Conservation (phyloP, 2,888 invertebrate species). For the Erebia aethiops region DNA sequence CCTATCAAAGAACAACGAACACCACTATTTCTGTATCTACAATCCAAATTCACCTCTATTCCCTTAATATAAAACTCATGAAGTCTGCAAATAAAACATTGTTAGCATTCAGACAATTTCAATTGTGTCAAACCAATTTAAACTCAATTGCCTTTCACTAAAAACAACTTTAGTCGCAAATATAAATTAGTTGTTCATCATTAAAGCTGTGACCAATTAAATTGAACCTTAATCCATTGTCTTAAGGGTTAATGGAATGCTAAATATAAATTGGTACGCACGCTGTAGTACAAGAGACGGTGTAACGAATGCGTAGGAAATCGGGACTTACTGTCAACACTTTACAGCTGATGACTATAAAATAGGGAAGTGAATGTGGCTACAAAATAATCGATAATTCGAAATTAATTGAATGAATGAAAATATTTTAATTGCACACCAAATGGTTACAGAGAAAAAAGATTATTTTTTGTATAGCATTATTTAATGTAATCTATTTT, state of each 20-base stretch:
- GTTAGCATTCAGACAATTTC: constrained; percentile 20
- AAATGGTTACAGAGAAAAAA: too few relatives aligned
- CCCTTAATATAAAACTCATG: not conserved
- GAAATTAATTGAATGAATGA: not conserved
- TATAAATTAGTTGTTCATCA: constrained; percentile 3
- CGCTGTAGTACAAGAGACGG: constrained; percentile 62
- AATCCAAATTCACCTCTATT: constrained; percentile 47
- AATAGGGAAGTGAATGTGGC: constrained; percentile 45
- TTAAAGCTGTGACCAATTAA: constrained; percentile 34
- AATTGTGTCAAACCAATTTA: constrained; percentile 23
- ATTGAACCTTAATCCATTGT: constrained; percentile 45
- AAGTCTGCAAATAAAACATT: constrained; percentile 14
- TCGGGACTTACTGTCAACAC: constrained; percentile 79
- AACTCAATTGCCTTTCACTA: constrained; percentile 14
- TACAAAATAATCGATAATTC: not conserved
- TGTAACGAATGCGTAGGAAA: constrained; percentile 72
- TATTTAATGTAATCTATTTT: too few relatives aligned
- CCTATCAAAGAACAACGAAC: constrained; percentile 31
- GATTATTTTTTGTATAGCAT: too few relatives aligned
- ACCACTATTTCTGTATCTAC: constrained; percentile 31
- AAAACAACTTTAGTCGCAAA: constrained; percentile 26
- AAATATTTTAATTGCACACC: not conserved
- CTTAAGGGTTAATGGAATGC: constrained; percentile 32
- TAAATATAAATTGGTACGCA: constrained; percentile 45
- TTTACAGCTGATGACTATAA: constrained; percentile 63